These are phyloP conservation scores for Charina bottae DNA, from an alignment of 2,113 vertebrate genomes.

Conservation along the genomic window DNA sequence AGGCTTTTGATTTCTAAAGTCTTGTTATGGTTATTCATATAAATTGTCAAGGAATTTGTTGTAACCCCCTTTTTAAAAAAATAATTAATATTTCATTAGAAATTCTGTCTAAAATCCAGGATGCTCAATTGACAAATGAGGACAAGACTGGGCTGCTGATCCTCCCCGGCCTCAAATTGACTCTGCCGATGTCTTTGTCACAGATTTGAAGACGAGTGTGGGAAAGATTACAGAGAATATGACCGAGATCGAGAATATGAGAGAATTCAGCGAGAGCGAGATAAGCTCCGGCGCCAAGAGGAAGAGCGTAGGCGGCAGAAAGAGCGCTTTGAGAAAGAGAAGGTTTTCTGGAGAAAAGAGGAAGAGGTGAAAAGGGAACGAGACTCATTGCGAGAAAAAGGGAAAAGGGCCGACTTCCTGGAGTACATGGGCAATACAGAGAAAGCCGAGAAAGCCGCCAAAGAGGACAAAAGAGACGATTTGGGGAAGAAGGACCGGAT, in stretches of 20 bases:
- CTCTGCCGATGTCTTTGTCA: not conserved
- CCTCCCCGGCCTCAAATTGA: not conserved
- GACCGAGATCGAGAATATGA: slow-evolving; percentile 87
- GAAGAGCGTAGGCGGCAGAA: slow-evolving; percentile 90
- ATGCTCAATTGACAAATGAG: too few species aligned
- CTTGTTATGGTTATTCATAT: not conserved
- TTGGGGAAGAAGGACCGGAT: slow-evolving; percentile 88
- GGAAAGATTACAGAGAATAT: slow-evolving; percentile 87
- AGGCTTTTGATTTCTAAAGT: not conserved
- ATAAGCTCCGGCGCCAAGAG: slow-evolving; percentile 86
- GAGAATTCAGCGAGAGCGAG: slow-evolving; percentile 84
- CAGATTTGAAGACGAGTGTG: slow-evolving; percentile 85
- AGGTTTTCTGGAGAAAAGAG: slow-evolving; percentile 83
- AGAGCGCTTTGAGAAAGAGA: slow-evolving; percentile 91
- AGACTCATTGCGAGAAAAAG: slow-evolving; percentile 85
- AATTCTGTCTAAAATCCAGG: not conserved
- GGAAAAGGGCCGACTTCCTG: slow-evolving; percentile 76
- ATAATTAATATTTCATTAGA: too few species aligned
- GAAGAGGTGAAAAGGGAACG: slow-evolving; percentile 89
- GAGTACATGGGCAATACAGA: slow-evolving; percentile 77
- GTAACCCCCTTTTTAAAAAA: not conserved
- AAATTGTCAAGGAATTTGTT: not conserved
- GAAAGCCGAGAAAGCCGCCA: slow-evolving; percentile 79
- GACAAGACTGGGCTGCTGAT: not conserved
- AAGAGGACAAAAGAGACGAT: slow-evolving; percentile 89